Base-by-base conservation (phyloP, 1,140 invertebrate genomes). In the Acromyrmex heyeri region DNA sequence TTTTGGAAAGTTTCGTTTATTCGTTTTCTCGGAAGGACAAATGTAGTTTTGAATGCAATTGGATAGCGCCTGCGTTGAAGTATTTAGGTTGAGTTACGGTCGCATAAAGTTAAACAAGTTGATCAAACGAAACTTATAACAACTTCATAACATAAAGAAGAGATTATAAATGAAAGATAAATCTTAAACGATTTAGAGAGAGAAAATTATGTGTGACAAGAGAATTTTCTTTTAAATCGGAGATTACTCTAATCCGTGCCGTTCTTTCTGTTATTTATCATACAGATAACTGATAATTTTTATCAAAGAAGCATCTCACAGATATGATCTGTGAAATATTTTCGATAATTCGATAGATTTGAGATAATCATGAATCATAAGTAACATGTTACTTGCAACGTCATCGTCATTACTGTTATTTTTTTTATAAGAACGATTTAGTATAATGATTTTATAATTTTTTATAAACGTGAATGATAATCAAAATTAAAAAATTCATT, bases 31-130 rank as follows among this genome's bases (percentile, higher is more conserved):
- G 86, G 62, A 78, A 79, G 78, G 76, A 81, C 57, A 67, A 86
- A 81, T 87, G 88, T 77, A 86, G 85, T 86, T 77, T 64, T 88
- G 88, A 90, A 88, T 90, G 85, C 88, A 76, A 86, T 88, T 70
- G 73, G 76, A 78, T 79, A 64, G 83, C 76, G 59, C 50, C 38
- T 30, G 62, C 53, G 87, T 62, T 72, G 61, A 48, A 88, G 76
- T 81, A 88, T 87, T 87, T 85, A 90, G 87, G 86, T 55, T 67
- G 69, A 50, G 53, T 30, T 83, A 57, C 55, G 48, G 34, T 85
- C 53, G 64, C 38, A n/a, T 21, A 78, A 61, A 30, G 24, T 81
- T 59, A 55, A 65, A 55, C 50, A 48, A 86, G 64, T 86, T 78
- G 83, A 81, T 50, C 64, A 48, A 34, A 44, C 14, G n/a, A 59